phyloP scores from a whole-genome alignment of 2,113 vertebrate genomes.

The Crotalus tigris region DNA sequence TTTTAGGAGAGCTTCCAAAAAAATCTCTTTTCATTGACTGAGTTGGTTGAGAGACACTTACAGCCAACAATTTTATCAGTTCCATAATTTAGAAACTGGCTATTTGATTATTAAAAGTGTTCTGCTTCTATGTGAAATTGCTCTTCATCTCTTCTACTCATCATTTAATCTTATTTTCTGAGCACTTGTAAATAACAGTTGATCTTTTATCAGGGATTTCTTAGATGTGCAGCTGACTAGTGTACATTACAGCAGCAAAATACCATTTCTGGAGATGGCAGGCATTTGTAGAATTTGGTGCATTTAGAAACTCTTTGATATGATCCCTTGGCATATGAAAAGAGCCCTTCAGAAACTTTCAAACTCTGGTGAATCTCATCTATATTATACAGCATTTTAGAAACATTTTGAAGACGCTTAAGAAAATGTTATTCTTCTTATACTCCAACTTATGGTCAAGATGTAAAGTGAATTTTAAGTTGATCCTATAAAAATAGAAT shows the following conservation, averaged over 20 bases:
- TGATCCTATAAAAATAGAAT: not conserved
- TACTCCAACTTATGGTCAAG: not conserved
- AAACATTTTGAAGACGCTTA: not conserved
- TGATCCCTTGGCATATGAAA: not conserved
- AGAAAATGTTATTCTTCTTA: not conserved
- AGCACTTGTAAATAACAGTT: not conserved
- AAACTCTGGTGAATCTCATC: not conserved
- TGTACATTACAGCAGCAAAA: not conserved
- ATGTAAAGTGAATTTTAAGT: not conserved
- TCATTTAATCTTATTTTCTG: not conserved
- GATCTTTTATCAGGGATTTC: not conserved
- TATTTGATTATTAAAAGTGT: not conserved
- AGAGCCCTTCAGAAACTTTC: not conserved
- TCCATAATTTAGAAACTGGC: not conserved
- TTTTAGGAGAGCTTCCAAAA: not conserved
- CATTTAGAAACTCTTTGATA: not conserved
- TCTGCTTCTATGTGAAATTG: not conserved
- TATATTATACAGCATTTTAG: not conserved
- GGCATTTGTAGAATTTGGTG: not conserved
- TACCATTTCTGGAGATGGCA: not conserved
- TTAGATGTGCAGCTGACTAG: not conserved
- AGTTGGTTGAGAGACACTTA: not conserved
- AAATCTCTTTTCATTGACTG: not conserved
- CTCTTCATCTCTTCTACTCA: not conserved
- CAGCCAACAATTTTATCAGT: accelerated